phyloP scores from a whole-genome alignment of 1,140 invertebrate genomes.

The Magallana angulata region DNA sequence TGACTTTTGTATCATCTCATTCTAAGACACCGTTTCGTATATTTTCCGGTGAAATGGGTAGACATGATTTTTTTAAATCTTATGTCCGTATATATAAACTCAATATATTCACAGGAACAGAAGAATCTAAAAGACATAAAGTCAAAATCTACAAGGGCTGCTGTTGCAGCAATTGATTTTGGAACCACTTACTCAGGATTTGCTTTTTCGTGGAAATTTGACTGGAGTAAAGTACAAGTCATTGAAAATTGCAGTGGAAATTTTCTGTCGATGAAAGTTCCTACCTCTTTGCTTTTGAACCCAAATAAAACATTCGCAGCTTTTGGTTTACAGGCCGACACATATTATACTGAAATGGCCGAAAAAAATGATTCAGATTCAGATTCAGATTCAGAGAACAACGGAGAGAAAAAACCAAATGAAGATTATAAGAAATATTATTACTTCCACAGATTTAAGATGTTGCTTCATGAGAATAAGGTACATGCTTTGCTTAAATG shows the following conservation, averaged over 20 bases:
- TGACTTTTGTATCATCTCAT: too few species aligned
- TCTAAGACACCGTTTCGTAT: too few species aligned
- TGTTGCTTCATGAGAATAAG: neutral
- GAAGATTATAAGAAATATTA: neutral
- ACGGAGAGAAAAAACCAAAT: neutral
- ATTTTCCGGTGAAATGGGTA: too few species aligned
- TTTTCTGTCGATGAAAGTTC: neutral
- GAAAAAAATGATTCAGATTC: neutral
- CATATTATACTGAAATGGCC: neutral
- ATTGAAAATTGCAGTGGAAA: neutral
- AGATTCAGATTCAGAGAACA: neutral
- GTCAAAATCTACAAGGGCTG: neutral
- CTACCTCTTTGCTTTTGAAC: neutral
- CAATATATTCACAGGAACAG: neutral
- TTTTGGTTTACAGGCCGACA: neutral
- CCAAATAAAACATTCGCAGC: neutral
- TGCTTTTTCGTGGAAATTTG: neutral
- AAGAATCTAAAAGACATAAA: neutral
- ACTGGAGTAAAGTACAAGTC: neutral
- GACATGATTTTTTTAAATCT: too few species aligned
- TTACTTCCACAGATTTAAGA: neutral
- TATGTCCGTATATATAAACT: too few species aligned
- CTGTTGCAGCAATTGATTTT: constrained; percentile 15
- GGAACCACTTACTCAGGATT: constrained; percentile 6
- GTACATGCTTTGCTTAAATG: neutral